Base-by-base conservation (phyloP, 1,140 invertebrate species). In the Drosophila novamexicana region DNA sequence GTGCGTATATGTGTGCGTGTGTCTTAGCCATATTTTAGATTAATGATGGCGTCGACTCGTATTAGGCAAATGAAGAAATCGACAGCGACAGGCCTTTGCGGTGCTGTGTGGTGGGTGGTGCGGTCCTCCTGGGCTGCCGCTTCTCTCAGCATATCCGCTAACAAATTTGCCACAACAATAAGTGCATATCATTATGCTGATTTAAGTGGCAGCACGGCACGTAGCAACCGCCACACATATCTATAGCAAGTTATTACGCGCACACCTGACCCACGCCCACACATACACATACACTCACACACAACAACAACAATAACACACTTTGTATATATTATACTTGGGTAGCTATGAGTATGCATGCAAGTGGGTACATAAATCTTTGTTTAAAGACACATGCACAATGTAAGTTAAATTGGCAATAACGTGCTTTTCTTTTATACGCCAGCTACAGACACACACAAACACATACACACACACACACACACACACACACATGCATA, bases 341-440 rank as follows among this genome's bases (percentile, higher is more conserved):
- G 39, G 42, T 56, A 69, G 66, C 68, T 58, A 50, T 62, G 81
- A 66, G 69, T 81, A 59, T 78, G 83, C 82, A 88, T 86, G 83
- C 83, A 86, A 86, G 79, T 83, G 84, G 83, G 83, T 89, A 86
- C 84, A 86, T 86, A 86, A 86, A 86, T 86, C 83, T 86, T 89
- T 86, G 83, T 86, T 86, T 86, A 86, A 86, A 86, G 83, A 86
- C 83, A 86, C 83, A 86, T 86, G 83, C 83, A 86, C 83, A 86
- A 86, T 86, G 83, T 86, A 86, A 86, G 83, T 86, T 86, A 86
- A 86, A 86, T 86, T 86, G 83, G 83, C 83, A 86, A 86, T 86
- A 86, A 86, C 83, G 83, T 83, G 83, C 84, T 86, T 86, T 89
- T 81, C 73, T 88, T 86, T 80, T 89, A 83, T 86, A 88, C 71